Percentiles rank a stretch among this genome's conserved stretches.
These are phyloP conservation scores for Drosophila setosimentum DNA, from an alignment of 2,888 invertebrate genomes.

Conservation along the genomic window DNA sequence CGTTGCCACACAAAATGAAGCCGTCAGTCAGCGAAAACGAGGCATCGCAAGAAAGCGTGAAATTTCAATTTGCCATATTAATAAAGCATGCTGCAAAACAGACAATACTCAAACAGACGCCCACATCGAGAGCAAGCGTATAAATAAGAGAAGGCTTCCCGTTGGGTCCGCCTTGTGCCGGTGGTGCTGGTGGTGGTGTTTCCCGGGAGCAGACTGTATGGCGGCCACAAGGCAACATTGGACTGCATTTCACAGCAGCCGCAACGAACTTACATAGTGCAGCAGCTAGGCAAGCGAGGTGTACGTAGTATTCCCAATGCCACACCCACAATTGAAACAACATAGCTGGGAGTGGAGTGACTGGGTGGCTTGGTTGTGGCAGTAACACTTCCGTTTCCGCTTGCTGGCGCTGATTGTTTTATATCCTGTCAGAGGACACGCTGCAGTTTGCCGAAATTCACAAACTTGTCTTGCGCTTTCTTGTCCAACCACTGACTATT, in stretches of 20 bases:
- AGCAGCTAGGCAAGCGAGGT: slow-evolving; percentile 9
- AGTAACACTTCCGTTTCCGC: slow-evolving; percentile 82
- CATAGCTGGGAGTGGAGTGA: slow-evolving; percentile 14
- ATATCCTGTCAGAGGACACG: slow-evolving; percentile 82
- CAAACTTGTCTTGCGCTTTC: slow-evolving; percentile 81
- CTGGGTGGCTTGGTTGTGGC: slow-evolving; percentile 19
- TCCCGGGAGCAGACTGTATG: slow-evolving; percentile 31
- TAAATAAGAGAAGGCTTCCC: not conserved
- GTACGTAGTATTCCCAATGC: slow-evolving; percentile 16
- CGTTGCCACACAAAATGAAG: slow-evolving; percentile 19
- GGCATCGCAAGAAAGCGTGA: slow-evolving; percentile 57
- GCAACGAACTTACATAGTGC: slow-evolving; percentile 36
- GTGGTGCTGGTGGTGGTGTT: slow-evolving; percentile 9
- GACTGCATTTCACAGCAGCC: slow-evolving; percentile 70
- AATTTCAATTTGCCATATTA: slow-evolving; percentile 79
- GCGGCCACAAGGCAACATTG: slow-evolving; percentile 62
- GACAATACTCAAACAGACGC: slow-evolving; percentile 44
- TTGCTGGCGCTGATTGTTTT: slow-evolving; percentile 84
- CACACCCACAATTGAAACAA: slow-evolving; percentile 74
- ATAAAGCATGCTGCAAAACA: slow-evolving; percentile 59
- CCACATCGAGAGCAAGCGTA: slow-evolving; percentile 11
- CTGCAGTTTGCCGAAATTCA: slow-evolving; percentile 73
- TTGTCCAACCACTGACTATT: slow-evolving; percentile 59
- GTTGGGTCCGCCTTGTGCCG: not conserved
- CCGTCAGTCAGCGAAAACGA: slow-evolving; percentile 11